Evolutionary conservation across 1,140 invertebrate species (phyloP), one percentile per base, ranked within the genome.

Genomic region (Tetramorium alpestre): DNA sequence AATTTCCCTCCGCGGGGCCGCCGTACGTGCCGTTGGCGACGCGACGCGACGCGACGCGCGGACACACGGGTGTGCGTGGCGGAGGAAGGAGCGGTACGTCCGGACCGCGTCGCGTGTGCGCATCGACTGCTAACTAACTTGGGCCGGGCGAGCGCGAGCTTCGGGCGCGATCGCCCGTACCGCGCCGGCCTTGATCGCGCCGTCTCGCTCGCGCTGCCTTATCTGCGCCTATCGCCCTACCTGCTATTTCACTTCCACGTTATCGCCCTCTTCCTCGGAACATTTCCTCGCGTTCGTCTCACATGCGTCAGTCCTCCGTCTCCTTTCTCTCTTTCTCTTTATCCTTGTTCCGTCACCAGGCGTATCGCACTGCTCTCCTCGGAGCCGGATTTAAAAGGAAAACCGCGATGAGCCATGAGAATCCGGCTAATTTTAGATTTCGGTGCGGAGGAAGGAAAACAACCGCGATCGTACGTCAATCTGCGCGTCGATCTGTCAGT

Each of bases 121-220:
- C 94, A 93, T 94, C 94, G 94, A 95, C 95, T 95, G 93, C 92
- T 93, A 95, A 95, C 93, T 94, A 95, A 94, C 91, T 93, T 94
- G 91, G 86, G 92, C 91, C 91, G 64, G 77, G 41, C 44, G 18
- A 64, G 77, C 87, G 90, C 88, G 91, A 92, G 91, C 89, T 89
- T 92, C 87, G 91, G 87, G 89, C 86, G 90, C 86, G 85, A 90
- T 88, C 81, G 49, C 75, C 73, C 51, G 73, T 58, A 25, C 78
- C 51, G 41, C 75, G 2, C 60, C 33, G 3, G 7, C 38, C 16
- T 54, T 47, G 72, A 25, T 13, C 65, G 76, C 41, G 41, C n/a
- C 51, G 49, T 78, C 70, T 88, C 87, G n/a, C 38, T 86, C 70
- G 47, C 54, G 51, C 56, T 82, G 78, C 85, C 88, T 81, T 86